These are phyloP conservation scores for Trichoplusia ni DNA, from an alignment of 1,140 invertebrate species.

Conservation along the genomic window DNA sequence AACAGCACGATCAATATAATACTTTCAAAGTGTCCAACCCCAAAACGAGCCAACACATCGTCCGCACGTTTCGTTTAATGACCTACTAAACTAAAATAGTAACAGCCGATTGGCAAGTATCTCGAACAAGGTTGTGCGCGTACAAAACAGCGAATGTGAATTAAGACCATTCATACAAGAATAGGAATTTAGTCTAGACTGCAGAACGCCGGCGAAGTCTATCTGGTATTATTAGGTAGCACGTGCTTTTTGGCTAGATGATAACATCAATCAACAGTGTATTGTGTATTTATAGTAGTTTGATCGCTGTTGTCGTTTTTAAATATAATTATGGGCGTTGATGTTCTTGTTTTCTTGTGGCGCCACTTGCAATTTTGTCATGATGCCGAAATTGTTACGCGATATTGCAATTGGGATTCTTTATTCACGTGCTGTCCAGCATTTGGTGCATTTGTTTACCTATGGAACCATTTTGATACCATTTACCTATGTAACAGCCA, in stretches of 20 bases:
- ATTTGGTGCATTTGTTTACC: no score
- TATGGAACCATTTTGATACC: no score
- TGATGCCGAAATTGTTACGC: no score
- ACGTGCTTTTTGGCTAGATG: neutral
- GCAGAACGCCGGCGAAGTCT: neutral
- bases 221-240: slow-evolving; percentile 3
- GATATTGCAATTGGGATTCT: no score
- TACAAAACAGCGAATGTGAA: slow-evolving; percentile 43
- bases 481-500: no score
- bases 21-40: neutral
- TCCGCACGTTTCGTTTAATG: slow-evolving; percentile 51
- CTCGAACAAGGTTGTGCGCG: slow-evolving; percentile 53
- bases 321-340: no score
- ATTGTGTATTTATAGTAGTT: neutral
- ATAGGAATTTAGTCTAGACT: slow-evolving; percentile 21
- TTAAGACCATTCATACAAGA: slow-evolving; percentile 35
- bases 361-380: no score
- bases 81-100: slow-evolving; percentile 61
- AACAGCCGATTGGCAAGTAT: slow-evolving; percentile 45
- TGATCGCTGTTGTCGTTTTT: no score
- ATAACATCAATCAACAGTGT: neutral
- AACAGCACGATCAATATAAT: slow-evolving; percentile 1
- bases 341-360: no score
- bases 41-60: slow-evolving; percentile 2
- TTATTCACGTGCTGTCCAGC: no score